Base-by-base conservation (phyloP, 2,113 vertebrate genomes). In the Malurus melanocephalus region DNA sequence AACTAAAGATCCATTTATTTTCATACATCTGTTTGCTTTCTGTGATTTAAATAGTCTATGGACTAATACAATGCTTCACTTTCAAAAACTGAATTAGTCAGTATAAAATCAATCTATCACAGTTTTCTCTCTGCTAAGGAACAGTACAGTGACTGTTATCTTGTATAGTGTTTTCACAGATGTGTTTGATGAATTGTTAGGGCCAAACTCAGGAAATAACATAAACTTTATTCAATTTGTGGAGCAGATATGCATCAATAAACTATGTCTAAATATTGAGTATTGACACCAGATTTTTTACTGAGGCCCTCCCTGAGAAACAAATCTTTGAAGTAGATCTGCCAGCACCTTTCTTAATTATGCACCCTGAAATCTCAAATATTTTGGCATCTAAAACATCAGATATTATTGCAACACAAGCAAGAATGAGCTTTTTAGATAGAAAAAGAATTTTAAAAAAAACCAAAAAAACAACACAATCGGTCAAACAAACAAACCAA, bases 391-490 rank as follows among this genome's bases (percentile, higher is more conserved):
- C 9, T 48, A 13, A 72, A 48, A 85, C 57, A 45, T 35, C 5
- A 21, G 4, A 0, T 32, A 33, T 65, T 60, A 52, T 52, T 68
- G 40, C 42, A 64, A 80, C 8, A 61, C 15, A 52, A 28, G 4
- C 7, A 52, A 28, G 32, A 57, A 61, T 27, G 1, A 33, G 2
- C 3, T 3, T 59, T 80, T 68, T 43, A 38, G 5, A n/a, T 5
- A 24, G 18, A 8, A 26, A 5, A 28, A 52, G 6, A 4, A 2
- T 1, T 6, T 21, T 13, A 16, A 13, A 55, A 2, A 61, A 9
- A 7, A 22, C 8, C 26, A 51, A 10, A 38, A 7, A 4, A 2
- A 2, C 6, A 24, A 16, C 10, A 22, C 11, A 32, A 51, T 6
- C 16, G 43, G 28, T 6, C 23, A 66, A 59, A 2, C 16, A 55